phyloP scores from a whole-genome alignment of 2,888 invertebrate species.

The Blera fallax region DNA sequence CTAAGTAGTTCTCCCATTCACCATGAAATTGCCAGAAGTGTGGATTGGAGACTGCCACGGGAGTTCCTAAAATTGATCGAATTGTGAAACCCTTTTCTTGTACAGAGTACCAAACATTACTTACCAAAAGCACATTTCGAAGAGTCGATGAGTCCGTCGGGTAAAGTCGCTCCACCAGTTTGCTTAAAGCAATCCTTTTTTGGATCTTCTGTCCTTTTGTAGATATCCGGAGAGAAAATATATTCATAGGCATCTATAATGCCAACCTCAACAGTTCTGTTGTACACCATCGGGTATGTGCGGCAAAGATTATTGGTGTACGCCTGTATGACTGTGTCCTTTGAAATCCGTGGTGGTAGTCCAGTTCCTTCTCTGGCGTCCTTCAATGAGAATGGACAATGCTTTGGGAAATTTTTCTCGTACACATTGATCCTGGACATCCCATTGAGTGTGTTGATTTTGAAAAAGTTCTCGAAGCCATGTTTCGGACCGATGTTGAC shows the following conservation, averaged over 20 bases:
- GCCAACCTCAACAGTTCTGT: conserved; percentile 35
- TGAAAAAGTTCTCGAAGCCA: conserved; percentile 72
- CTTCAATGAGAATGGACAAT: conserved; percentile 59
- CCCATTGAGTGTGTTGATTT: conserved; percentile 72
- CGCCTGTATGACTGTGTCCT: conserved; percentile 27
- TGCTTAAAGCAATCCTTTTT: conserved; percentile 33
- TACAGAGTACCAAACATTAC: neutral
- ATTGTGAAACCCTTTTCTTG: neutral
- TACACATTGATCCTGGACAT: conserved; percentile 27
- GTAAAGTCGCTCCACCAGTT: conserved; percentile 80
- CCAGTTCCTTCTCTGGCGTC: conserved; percentile 70
- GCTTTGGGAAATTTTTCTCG: conserved; percentile 26
- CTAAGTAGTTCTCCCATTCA: conserved; percentile 82
- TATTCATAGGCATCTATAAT: conserved; percentile 46
- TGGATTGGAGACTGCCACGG: conserved; percentile 87
- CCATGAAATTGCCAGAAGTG: conserved; percentile 85
- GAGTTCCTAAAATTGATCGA: conserved; percentile 83
- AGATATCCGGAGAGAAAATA: conserved; percentile 34
- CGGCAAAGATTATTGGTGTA: conserved; percentile 58
- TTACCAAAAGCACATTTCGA: conserved; percentile 86
- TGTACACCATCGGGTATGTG: conserved; percentile 59
- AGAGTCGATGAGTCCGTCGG: conserved; percentile 85
- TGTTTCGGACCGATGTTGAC: conserved; percentile 65
- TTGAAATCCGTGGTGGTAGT: conserved; percentile 51
- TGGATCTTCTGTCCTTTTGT: conserved; percentile 39